Conservation (phyloP, 2,113 vertebrate genomes). For the Indri indri region DNA sequence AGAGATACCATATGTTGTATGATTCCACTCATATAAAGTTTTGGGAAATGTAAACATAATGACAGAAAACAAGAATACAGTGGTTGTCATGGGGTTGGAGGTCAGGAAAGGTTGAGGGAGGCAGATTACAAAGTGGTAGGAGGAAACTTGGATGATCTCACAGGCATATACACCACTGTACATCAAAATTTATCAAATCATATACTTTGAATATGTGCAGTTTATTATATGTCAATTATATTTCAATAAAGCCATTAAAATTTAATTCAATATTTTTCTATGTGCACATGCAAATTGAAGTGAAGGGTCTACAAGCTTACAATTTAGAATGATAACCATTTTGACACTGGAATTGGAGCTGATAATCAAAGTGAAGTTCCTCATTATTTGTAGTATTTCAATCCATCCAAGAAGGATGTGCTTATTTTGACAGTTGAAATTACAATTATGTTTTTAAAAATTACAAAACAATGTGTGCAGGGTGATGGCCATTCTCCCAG, state of each 20-base stretch:
- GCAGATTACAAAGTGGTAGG: not conserved
- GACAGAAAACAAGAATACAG: not conserved
- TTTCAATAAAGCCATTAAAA: not conserved
- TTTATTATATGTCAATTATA: not conserved
- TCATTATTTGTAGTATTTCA: slow-evolving; percentile 6
- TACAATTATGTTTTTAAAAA: not conserved
- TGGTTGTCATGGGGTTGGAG: not conserved
- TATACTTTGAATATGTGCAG: not conserved
- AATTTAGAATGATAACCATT: not conserved
- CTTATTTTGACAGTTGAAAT: not conserved
- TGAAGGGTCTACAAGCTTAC: not conserved
- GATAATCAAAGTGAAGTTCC: not conserved
- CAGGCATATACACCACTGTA: not conserved
- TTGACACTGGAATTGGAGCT: not conserved
- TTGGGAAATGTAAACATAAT: not conserved
- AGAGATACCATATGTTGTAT: not conserved
- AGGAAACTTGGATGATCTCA: not conserved
- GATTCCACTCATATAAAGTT: not conserved
- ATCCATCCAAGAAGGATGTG: not conserved
- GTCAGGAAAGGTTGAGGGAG: not conserved
- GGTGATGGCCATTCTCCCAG: too few species aligned
- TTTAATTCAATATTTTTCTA: not conserved
- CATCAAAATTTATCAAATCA: not conserved
- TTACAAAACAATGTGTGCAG: not conserved
- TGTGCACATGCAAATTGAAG: not conserved